Base-by-base conservation (phyloP, 30 jellyfish, hydroid and myxozoan genomes). In the Aurelia sp. region DNA sequence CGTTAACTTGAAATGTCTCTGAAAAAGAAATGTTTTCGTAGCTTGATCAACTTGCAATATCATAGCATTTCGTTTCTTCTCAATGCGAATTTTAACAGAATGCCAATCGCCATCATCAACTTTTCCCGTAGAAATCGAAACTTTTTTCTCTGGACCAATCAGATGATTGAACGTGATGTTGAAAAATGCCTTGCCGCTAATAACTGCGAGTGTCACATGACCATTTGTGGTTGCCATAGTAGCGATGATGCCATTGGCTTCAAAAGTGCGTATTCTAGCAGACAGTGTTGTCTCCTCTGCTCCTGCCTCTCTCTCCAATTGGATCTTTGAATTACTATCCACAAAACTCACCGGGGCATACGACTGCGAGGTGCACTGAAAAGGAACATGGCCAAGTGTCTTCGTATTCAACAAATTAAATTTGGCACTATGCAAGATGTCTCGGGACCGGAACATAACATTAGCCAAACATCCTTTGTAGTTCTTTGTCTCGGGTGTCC, bases 31-130 rank as follows among this genome's bases (percentile, higher is more conserved):
- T 17, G 66, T 53, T 44, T 88, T 67, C 20, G 48, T 38, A 20
- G 38, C 89, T 7, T 79, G 48, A 65, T 90, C 97, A 65, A 94
- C 95, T 12, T 63, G 55, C 55, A 90, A 55, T 13, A n/a, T 84
- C 51, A 85, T 67, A 33, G 81, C 53, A 52, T 85, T 86, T 77
- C 65, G 69, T 41, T 81, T 77, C 44, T 92, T 85, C 51, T 67
- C 84, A 13, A 94, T 80, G 24, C 67, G 30, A n/a, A 94, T 35
- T 19, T 76, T 72, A 20, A 90, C 81, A 33, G 35, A 27, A 68
- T 95, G 99, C 99, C 99, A 95, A 74, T 87, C 90, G 15, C 99
- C 99, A 58, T 95, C 97, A 61, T 85, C 90, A 5, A 89, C 8
- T 9, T 73, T 70, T 33, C 83, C 89, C 8, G 69, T 79, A 4